Evolutionary conservation across 2,888 invertebrate species (phyloP).

Genomic region (Alitta virens): DNA sequence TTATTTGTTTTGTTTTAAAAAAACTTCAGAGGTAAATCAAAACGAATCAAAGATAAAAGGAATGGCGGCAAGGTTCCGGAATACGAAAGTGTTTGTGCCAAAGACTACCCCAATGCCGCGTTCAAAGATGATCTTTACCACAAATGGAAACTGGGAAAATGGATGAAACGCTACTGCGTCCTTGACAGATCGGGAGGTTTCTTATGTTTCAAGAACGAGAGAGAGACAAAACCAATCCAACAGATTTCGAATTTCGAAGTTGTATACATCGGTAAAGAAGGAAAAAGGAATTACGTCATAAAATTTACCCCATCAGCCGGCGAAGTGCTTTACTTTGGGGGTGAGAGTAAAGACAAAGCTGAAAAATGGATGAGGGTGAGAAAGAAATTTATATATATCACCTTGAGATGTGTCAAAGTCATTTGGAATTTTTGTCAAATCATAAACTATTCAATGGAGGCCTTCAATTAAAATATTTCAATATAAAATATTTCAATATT

Average conservation of each 20-base stretch:
- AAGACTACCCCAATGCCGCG: constrained; percentile 25
- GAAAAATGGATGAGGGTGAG: constrained; percentile 46
- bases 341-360: constrained; percentile 46
- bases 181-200: constrained; percentile 36
- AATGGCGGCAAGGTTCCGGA: neutral
- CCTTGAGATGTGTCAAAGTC: too few species aligned
- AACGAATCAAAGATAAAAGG: constrained; percentile 7
- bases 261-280: constrained; percentile 37
- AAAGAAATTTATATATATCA: too few species aligned
- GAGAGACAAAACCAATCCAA: constrained; percentile 38
- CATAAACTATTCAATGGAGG: too few species aligned
- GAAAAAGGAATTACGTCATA: constrained; percentile 41
- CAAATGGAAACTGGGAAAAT: constrained; percentile 38
- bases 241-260: constrained; percentile 42
- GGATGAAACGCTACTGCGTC: constrained; percentile 44
- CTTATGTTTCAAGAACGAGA: constrained; percentile 44
- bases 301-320: constrained; percentile 38
- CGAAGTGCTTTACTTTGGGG: constrained; percentile 41
- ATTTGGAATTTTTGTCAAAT: too few species aligned
- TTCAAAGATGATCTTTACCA: constrained; percentile 44
- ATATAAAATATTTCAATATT: too few species aligned
- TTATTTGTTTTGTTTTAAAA: neutral
- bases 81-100: neutral
- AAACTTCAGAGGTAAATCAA: neutral
- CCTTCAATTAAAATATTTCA: too few species aligned